phyloP scores from a whole-genome alignment of 2,797 vertebrate species.

The Loris lydekkerianus region DNA sequence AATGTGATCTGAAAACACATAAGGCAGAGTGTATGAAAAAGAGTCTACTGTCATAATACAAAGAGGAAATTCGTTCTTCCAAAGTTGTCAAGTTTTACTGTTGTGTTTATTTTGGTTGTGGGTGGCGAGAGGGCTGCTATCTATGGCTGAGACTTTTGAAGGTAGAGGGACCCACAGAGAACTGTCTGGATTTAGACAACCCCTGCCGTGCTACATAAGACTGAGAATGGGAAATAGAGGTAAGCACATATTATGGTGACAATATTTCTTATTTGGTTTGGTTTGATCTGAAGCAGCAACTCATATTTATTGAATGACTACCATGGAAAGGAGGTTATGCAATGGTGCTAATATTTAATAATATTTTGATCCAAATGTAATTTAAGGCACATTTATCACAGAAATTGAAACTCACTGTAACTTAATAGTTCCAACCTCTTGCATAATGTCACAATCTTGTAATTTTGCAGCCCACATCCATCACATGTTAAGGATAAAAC shows the following conservation, averaged over 20 bases:
- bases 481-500: constrained; percentile 1
- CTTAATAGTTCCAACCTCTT: background rate
- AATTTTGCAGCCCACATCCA: background rate
- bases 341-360: constrained; percentile 45
- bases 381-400: constrained; percentile 49
- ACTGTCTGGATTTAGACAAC: background rate
- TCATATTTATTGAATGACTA: background rate
- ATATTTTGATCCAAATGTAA: constrained; percentile 12
- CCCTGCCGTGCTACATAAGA: too few relatives aligned
- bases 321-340: background rate
- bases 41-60: background rate
- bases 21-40: background rate
- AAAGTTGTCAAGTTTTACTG: background rate
- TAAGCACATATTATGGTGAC: background rate
- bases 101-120: background rate
- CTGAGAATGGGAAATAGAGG: background rate
- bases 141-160: background rate
- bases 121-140: background rate
- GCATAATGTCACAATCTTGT: background rate
- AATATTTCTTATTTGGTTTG: background rate
- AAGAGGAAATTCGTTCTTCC: background rate
- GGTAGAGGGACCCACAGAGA: background rate
- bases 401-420: constrained; percentile 39
- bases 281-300: constrained; percentile 28
- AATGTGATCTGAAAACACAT: background rate